phyloP scores from a whole-genome alignment of 2,113 vertebrate genomes.

The Lepisosteus osseus region DNA sequence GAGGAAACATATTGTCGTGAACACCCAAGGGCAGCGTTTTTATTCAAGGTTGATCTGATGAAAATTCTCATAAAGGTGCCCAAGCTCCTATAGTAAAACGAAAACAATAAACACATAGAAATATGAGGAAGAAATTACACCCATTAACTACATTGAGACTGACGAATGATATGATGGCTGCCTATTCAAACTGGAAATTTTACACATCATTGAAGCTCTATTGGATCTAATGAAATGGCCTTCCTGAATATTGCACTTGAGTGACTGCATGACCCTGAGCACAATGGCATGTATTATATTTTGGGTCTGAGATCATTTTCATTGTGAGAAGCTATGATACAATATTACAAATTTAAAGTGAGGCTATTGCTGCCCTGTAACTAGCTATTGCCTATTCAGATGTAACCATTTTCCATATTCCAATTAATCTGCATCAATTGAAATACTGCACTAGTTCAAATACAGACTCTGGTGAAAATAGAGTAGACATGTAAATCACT shows the following conservation, averaged over 20 bases:
- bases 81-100: conserved; percentile 69
- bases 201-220: conserved; percentile 96
- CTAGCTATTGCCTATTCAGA: conserved; percentile 38
- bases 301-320: conserved; percentile 78
- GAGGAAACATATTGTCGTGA: conserved; percentile 66
- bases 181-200: conserved; percentile 90
- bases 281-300: conserved; percentile 91
- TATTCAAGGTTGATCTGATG: conserved; percentile 56
- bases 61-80: conserved; percentile 65
- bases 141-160: conserved; percentile 76
- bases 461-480: too few relatives aligned
- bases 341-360: conserved; percentile 62
- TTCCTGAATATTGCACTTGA: conserved; percentile 89
- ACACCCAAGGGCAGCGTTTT: conserved; percentile 57
- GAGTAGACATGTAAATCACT: too few relatives aligned
- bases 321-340: conserved; percentile 75
- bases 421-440: too few relatives aligned
- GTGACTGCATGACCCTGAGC: conserved; percentile 73
- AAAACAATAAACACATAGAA: conserved; percentile 78
- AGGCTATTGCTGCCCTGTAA: conserved; percentile 48
- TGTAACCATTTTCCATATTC: conserved; percentile 46
- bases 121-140: conserved; percentile 84
- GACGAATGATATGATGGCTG: conserved; percentile 88
- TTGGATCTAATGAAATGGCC: conserved; percentile 93
- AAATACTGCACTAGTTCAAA: too few relatives aligned